Evolutionary conservation across 1,140 invertebrate species (phyloP).

Genomic region (Aphaenogaster ashmeadi): DNA sequence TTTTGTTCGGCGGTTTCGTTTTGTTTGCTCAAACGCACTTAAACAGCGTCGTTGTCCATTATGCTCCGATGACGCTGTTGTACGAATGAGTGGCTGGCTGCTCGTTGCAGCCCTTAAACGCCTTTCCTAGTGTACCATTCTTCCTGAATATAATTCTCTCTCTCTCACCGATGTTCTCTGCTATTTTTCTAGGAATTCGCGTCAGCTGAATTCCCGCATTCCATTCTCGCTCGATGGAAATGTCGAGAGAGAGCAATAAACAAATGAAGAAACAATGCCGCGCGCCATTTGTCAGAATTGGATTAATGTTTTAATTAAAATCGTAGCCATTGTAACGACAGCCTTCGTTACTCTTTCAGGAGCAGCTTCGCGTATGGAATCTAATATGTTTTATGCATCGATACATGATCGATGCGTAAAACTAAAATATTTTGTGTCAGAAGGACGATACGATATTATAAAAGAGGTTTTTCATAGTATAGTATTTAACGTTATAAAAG

Average conservation of each 20-base stretch:
- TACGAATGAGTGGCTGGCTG: conserved; percentile 53
- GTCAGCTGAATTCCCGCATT: conserved; percentile 8
- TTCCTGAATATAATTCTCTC: neutral
- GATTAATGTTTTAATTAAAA: conserved; percentile 51
- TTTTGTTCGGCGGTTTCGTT: conserved; percentile 53
- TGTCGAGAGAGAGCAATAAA: conserved; percentile 29
- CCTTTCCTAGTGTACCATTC: conserved; percentile 5
- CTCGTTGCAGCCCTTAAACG: conserved; percentile 27
- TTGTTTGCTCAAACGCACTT: conserved; percentile 65
- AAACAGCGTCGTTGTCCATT: conserved; percentile 56
- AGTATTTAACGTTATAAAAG: conserved; percentile 24
- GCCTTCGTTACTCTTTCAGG: neutral
- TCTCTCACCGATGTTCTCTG: conserved; percentile 6
- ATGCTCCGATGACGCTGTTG: conserved; percentile 60
- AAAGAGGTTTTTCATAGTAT: neutral
- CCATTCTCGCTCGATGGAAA: conserved; percentile 13
- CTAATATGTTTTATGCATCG: neutral
- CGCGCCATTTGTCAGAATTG: neutral
- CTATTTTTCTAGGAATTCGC: conserved; percentile 27
- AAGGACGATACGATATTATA: neutral
- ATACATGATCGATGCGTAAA: conserved; percentile 5
- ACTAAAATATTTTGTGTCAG: conserved; percentile 22
- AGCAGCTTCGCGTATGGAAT: neutral
- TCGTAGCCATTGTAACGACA: conserved; percentile 23
- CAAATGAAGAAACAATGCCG: conserved; percentile 32